These are phyloP conservation scores for Drosophila orosa DNA, from an alignment of 1,140 invertebrate genomes.

Conservation along the genomic window DNA sequence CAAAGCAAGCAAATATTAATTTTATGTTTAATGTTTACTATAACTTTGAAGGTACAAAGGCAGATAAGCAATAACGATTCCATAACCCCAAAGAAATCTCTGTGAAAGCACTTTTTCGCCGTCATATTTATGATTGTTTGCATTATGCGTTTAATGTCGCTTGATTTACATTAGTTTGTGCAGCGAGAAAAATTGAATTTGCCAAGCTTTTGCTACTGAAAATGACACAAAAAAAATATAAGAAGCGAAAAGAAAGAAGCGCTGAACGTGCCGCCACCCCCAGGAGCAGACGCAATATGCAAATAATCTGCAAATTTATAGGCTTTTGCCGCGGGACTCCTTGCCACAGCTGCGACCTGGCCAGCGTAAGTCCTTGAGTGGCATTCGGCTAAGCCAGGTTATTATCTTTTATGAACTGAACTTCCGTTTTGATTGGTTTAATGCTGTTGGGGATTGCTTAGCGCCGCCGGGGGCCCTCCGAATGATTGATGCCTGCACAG, in stretches of 20 bases:
- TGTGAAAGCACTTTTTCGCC: constrained; percentile 2
- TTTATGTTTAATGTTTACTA: constrained; percentile 35
- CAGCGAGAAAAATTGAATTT: constrained; percentile 49
- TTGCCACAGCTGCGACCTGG: constrained; percentile 34
- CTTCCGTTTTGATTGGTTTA: constrained; percentile 63
- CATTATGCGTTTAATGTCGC: constrained; percentile 72
- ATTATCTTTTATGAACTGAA: constrained; percentile 82
- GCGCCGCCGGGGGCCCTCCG: neutral
- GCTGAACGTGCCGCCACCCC: constrained; percentile 54
- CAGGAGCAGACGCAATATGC: constrained; percentile 62
- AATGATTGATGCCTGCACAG: constrained; percentile 72
- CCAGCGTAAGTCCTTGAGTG: constrained; percentile 57
- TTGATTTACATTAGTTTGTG: constrained; percentile 75
- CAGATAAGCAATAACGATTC: constrained; percentile 12
- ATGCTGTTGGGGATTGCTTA: constrained; percentile 41
- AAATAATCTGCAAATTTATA: constrained; percentile 83
- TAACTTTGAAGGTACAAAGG: constrained; percentile 4
- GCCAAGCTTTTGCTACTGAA: constrained; percentile 13
- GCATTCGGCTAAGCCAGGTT: constrained; percentile 72
- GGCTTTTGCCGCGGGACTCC: constrained; percentile 54
- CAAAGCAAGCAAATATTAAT: constrained; percentile 57
- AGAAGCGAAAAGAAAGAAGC: constrained; percentile 15
- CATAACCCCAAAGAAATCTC: constrained; percentile 5
- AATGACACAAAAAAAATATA: constrained; percentile 22
- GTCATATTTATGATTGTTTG: constrained; percentile 67